Evolutionary conservation across 2,113 vertebrate species (phyloP).

Genomic region (Agelaius tricolor): DNA sequence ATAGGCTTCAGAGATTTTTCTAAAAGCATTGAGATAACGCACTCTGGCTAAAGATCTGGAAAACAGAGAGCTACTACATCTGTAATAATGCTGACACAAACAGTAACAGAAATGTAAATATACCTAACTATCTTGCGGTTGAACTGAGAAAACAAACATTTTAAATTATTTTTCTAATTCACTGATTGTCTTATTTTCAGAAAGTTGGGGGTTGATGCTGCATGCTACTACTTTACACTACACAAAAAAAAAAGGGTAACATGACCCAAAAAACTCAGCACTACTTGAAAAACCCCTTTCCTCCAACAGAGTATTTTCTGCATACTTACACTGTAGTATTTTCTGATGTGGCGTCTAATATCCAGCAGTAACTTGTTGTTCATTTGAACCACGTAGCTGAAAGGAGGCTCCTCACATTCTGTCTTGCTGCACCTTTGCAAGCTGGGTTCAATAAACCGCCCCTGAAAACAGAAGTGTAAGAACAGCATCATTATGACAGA

Average conservation of each 20-base stretch:
- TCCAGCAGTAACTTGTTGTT: slow-evolving; percentile 89
- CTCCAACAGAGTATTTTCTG: background rate
- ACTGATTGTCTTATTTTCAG: background rate
- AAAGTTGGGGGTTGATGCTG: background rate
- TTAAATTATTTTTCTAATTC: background rate
- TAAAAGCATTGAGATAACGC: background rate
- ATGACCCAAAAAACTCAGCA: background rate
- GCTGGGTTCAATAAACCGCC: slow-evolving; percentile 80
- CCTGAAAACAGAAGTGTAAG: slow-evolving; percentile 72
- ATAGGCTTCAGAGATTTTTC: background rate
- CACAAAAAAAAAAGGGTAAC: background rate
- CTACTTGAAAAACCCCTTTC: background rate
- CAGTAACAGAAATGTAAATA: background rate
- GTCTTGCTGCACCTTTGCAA: slow-evolving; percentile 87
- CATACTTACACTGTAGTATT: slow-evolving; percentile 91
- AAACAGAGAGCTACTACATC: background rate
- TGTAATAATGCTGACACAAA: background rate
- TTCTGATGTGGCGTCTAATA: slow-evolving; percentile 85
- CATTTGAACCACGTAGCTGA: slow-evolving; percentile 77
- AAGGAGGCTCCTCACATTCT: slow-evolving; percentile 79
- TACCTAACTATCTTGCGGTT: background rate
- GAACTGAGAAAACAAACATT: background rate
- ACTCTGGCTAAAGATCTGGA: background rate
- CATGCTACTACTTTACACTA: background rate
- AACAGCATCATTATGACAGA: background rate